Base-by-base conservation (phyloP, 2,888 invertebrate species). In the Eupithecia exiguata region DNA sequence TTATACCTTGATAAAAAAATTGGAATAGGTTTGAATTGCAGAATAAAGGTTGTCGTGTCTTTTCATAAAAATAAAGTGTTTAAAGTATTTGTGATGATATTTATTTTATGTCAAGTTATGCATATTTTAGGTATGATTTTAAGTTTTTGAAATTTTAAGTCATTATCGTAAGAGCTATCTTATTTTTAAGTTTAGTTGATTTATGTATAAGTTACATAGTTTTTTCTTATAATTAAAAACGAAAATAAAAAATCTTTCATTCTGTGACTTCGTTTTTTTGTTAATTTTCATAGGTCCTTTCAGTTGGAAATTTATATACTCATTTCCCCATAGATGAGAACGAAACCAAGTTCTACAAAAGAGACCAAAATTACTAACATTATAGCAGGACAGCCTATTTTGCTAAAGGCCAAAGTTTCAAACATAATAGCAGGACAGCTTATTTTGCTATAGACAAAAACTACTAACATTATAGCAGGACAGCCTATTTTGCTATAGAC, bases 81-180 rank as follows among this genome's bases (percentile, higher is more conserved):
- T 78, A 77, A n/a, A n/a, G n/a, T 79, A 79, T 79, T 81, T 84
- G 84, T 84, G 82, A 84, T 84, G 72, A 82, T 84, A 84, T 84
- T 84, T 84, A 84, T 83, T 80, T 80, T 79, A 79, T 74, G 73
- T 82, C 80, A 81, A 81, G 77, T 78, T 82, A 80, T 77, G 76
- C 68, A 73, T 53, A 77, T 74, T 62, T 4, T 35, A 62, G 35
- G 35, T 35, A 66, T 16, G 74, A 78, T 77, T 81, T 82, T 82
- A 82, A 79, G 83, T 82, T 81, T 81, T 72, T 80, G 76, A 80
- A 82, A 79, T 76, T 79, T 81, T 80, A 81, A 78, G 79, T 79
- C 76, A 74, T 72, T 76, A 78, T 72, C 25, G 72, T 79, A 78
- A 77, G 78, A 74, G 71, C 76, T 76, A 75, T 74, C 75, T 74